A percentile compares a stretch with the other conserved stretches of the same genome.
Conservation (phyloP, 1,140 invertebrate genomes). For the Cheumatopsyche charites region DNA sequence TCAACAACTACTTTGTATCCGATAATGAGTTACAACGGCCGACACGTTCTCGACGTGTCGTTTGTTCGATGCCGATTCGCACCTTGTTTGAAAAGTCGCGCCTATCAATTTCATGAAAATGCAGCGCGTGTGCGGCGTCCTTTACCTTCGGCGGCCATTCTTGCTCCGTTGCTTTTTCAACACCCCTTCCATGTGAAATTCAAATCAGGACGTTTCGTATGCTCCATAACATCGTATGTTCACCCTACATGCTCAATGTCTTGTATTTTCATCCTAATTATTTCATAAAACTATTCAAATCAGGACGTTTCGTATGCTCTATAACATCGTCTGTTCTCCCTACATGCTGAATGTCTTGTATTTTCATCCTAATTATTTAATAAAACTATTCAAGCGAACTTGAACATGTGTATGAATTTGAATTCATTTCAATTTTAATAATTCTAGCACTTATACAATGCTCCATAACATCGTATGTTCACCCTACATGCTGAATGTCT, state of each 20-base stretch:
- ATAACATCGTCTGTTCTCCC: too few species aligned
- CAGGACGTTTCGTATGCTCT: constrained; percentile 34
- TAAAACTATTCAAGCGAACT: too few species aligned
- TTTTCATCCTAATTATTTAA: too few species aligned
- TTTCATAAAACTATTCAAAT: constrained; percentile 44
- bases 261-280: too few species aligned
- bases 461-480: not conserved
- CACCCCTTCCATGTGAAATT: constrained; percentile 40
- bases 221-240: not conserved
- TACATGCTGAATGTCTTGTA: too few species aligned
- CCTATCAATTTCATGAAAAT: not conserved
- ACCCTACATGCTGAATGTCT: too few species aligned
- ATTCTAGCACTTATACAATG: constrained; percentile 38
- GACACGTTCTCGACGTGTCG: too few species aligned
- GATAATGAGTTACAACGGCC: too few species aligned
- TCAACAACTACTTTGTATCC: too few species aligned
- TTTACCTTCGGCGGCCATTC: constrained; percentile 29
- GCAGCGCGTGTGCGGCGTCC: not conserved
- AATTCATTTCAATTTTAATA: too few species aligned
- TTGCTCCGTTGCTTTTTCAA: constrained; percentile 26
- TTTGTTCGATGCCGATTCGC: not conserved
- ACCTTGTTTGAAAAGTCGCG: not conserved
- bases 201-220: constrained; percentile 41
- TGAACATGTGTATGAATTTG: too few species aligned
- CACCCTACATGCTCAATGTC: too few species aligned